These are phyloP conservation scores for Bradypodion ventrale DNA, from an alignment of 2,797 vertebrate species.

Conservation along the genomic window DNA sequence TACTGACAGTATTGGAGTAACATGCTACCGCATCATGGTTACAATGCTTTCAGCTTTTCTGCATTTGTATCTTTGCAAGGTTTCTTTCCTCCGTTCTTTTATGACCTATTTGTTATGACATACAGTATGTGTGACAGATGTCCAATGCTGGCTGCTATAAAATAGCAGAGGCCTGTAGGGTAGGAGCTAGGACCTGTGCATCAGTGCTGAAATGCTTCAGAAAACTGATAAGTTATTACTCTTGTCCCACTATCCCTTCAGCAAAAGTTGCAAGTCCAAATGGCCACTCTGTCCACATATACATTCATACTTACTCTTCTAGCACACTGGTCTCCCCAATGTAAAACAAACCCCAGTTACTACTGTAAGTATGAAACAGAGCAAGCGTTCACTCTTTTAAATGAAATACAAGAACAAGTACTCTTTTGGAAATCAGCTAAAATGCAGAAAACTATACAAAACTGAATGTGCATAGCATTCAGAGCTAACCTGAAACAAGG, in stretches of 20 bases:
- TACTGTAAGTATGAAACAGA: not conserved
- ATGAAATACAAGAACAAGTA: constrained; percentile 41
- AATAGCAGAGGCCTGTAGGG: constrained; percentile 63
- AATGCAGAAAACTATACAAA: not conserved
- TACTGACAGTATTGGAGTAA: constrained; percentile 59
- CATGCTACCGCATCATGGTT: constrained; percentile 44
- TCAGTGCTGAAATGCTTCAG: constrained; percentile 59
- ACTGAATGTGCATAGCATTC: not conserved
- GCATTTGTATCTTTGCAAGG: constrained; percentile 54
- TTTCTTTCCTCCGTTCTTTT: constrained; percentile 27
- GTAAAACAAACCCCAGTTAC: constrained; percentile 25
- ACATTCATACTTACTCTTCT: constrained; percentile 13
- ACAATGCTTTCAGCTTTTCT: constrained; percentile 58
- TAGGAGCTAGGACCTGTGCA: constrained; percentile 62
- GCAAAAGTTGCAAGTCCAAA: constrained; percentile 36
- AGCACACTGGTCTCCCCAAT: not conserved
- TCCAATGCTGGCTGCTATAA: constrained; percentile 70
- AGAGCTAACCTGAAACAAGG: not conserved
- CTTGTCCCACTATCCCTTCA: constrained; percentile 16
- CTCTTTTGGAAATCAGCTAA: constrained; percentile 40
- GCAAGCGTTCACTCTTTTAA: not conserved
- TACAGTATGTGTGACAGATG: constrained; percentile 72
- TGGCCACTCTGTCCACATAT: not conserved
- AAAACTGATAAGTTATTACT: constrained; percentile 55
- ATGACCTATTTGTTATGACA: constrained; percentile 75